Evolutionary conservation across 1,140 invertebrate genomes (phyloP).

Genomic region (Grapholita molesta): DNA sequence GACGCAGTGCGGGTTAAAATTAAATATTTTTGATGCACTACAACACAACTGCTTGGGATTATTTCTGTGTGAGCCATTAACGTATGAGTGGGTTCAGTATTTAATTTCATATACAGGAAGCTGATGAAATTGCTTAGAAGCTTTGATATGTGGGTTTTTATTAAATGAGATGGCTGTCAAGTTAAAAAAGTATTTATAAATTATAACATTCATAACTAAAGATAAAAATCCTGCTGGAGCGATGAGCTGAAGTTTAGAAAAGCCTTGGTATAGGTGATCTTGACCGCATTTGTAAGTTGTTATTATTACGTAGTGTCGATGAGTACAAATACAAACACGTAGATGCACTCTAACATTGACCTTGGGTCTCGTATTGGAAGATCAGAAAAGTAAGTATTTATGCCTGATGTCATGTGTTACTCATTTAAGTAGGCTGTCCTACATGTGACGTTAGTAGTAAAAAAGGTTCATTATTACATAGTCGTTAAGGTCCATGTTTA

Average conservation of each 20-base stretch:
- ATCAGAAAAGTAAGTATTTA: neutral
- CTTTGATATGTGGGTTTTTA: neutral
- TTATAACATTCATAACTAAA: no score
- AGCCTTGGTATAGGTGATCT: neutral
- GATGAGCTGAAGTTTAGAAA: no score
- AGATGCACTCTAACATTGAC: neutral
- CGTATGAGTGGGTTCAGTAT: constrained; percentile 2
- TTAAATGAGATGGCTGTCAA: neutral
- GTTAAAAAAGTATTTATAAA: neutral
- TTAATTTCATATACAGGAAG: constrained; percentile 8
- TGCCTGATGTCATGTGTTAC: no score
- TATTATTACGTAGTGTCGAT: constrained; percentile 1
- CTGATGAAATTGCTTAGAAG: neutral
- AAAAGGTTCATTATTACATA: neutral
- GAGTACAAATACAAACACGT: constrained; percentile 3
- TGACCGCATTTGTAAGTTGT: neutral
- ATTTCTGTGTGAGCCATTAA: constrained; percentile 17
- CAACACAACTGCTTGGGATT: constrained; percentile 27
- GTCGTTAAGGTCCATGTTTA: neutral
- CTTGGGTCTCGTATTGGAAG: neutral
- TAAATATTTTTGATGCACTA: constrained; percentile 58
- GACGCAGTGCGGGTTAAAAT: constrained; percentile 48
- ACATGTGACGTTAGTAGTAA: no score
- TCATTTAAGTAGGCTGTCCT: no score
- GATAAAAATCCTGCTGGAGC: neutral